Base-by-base conservation (phyloP, 2,888 invertebrate genomes). In the Erpobdella octoculata region DNA sequence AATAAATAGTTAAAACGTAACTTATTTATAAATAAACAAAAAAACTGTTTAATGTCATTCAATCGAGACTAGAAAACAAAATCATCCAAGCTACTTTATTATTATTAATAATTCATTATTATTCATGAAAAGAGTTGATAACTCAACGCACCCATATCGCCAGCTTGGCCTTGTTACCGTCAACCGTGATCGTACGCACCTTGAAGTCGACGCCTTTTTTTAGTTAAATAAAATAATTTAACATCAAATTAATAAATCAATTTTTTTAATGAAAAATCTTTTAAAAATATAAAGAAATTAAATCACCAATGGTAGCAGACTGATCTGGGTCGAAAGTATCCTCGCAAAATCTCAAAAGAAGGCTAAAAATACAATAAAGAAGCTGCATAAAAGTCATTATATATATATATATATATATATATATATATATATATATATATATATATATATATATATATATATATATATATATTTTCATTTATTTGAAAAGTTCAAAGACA, bases 151-250 rank as follows among this genome's bases (percentile, higher is more conserved):
- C 88, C 89, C 89, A 91, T 72, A 93, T 89, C 0, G 92, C 95
- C 71, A 98, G 86, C 84, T 94, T 95, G 0, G 95, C 92, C 76
- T 89, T 89, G 78, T 92, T 90, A 18, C 91, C 93, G 81, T 96
- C 94, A 0, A 96, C 88, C 67, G 88, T 88, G 80, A 98, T 86
- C 31, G 90, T 88, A 82, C 95, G 96, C 41, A 83, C 82, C 85
- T 96, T 96, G 81, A 96, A 98, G 85, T 98, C 98, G 75, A 97
- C 95, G 72, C 97, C 86, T 85, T 73, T 8, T n/a, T n/a, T n/a
- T n/a, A n/a, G n/a, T n/a, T n/a, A n/a, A n/a, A n/a, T n/a, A n/a
- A n/a, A n/a, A 53, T 25, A 53, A 53, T 1, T 25, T 53, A 25
- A 53, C 21, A 53, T 1, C n/a, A n/a, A 53, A 25, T 53, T 9